A percentile compares a stretch with the other conserved stretches of the same genome.
Conservation (phyloP, 2,888 invertebrate species). For the Scaptomyza parva region DNA sequence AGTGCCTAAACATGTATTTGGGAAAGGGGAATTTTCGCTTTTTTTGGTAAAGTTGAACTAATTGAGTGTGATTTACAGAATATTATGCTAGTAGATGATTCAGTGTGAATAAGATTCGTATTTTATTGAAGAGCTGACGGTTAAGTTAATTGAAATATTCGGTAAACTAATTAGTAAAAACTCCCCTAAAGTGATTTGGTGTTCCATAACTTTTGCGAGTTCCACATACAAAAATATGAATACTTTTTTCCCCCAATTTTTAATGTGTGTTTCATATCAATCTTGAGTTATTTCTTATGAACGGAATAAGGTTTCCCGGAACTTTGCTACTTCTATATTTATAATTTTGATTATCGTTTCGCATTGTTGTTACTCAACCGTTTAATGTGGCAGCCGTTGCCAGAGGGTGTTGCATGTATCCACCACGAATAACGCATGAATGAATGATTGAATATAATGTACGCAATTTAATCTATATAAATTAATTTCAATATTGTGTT, state of each 20-base stretch:
- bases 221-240: background rate
- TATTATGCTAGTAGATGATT: background rate
- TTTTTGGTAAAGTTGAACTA: background rate
- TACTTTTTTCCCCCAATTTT: background rate
- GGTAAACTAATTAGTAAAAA: no score
- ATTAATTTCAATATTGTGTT: constrained; percentile 45
- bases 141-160: background rate
- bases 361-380: constrained; percentile 33
- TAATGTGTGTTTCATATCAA: constrained; percentile 27
- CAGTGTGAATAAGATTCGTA: background rate
- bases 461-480: constrained; percentile 37
- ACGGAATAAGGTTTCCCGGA: constrained; percentile 24
- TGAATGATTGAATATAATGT: constrained; percentile 30
- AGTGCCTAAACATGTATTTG: constrained; percentile 4
- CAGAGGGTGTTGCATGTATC: constrained; percentile 23
- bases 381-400: constrained; percentile 16
- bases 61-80: constrained; percentile 1
- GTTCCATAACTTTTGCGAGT: no score
- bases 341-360: constrained; percentile 24
- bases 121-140: background rate
- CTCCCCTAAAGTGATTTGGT: no score
- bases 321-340: constrained; percentile 4
- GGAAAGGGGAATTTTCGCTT: background rate
- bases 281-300: constrained; percentile 10
- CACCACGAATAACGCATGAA: constrained; percentile 28